phyloP scores from a whole-genome alignment of 2,888 invertebrate genomes.

The Physocephala rufipes region DNA sequence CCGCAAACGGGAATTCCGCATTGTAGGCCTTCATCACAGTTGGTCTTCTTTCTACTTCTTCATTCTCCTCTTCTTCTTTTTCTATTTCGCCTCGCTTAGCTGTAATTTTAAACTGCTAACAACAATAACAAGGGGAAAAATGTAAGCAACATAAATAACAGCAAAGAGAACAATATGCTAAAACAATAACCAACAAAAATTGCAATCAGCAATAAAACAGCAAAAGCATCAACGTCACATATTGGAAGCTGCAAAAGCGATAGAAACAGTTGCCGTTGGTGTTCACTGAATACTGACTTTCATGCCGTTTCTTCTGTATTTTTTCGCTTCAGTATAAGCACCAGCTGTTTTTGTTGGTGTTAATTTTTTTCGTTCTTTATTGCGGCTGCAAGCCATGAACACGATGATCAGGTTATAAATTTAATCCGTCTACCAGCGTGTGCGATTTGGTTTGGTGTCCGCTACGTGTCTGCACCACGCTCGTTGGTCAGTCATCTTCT shows the following conservation, averaged over 20 bases:
- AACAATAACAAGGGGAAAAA: neutral
- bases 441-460: neutral
- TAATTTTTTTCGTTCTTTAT: neutral
- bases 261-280: neutral
- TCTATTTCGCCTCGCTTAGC: too few species aligned
- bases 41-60: neutral
- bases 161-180: neutral
- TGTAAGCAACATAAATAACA: neutral
- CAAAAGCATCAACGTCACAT: neutral
- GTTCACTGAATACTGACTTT: neutral
- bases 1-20: slow-evolving; percentile 29
- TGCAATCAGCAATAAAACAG: neutral
- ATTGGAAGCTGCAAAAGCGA: slow-evolving; percentile 15
- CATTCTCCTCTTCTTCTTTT: neutral
- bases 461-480: slow-evolving; percentile 1
- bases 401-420: slow-evolving; percentile 17
- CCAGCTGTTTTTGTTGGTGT: neutral
- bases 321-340: neutral
- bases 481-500: neutral
- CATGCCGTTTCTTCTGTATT: slow-evolving; percentile 4
- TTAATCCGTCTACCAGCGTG: neutral
- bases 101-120: neutral
- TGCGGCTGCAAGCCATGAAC: neutral
- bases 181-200: neutral
- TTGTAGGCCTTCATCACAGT: slow-evolving; percentile 3